These are phyloP conservation scores for Oryzias sinensis DNA, from an alignment of 2,797 vertebrate species.

Conservation along the genomic window DNA sequence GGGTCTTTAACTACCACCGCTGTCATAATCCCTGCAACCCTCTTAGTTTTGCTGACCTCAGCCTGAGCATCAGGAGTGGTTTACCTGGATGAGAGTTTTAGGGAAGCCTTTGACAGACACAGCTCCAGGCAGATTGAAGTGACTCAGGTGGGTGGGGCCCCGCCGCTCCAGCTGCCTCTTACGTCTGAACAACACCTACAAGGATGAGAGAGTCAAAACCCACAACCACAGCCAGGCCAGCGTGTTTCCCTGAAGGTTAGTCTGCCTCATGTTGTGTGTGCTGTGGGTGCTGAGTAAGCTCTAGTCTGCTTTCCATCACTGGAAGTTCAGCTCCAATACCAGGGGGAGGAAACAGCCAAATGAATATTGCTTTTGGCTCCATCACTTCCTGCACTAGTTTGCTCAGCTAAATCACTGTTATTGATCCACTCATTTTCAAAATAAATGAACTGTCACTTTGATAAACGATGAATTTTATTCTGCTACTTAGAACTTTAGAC, in stretches of 20 bases:
- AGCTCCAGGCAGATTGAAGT: slow-evolving; percentile 63
- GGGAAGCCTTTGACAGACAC: slow-evolving; percentile 76
- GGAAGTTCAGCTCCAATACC: slow-evolving; percentile 3
- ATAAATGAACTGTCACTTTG: slow-evolving; percentile 56
- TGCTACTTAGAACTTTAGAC: slow-evolving; percentile 32
- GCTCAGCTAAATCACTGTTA: slow-evolving; percentile 28
- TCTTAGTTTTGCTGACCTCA: slow-evolving; percentile 28
- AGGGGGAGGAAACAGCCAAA: slow-evolving; percentile 19
- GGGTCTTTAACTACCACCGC: slow-evolving; percentile 7
- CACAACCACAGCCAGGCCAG: slow-evolving; percentile 42
- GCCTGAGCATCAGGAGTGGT: slow-evolving; percentile 42
- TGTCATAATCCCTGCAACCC: slow-evolving; percentile 17
- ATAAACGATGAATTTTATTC: slow-evolving; percentile 45
- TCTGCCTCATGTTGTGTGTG: slow-evolving; percentile 11
- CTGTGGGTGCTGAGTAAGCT: slow-evolving; percentile 3
- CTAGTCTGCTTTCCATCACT: slow-evolving; percentile 2
- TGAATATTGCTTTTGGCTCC: slow-evolving; percentile 17
- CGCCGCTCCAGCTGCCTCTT: slow-evolving; percentile 68
- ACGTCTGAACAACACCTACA: slow-evolving; percentile 60
- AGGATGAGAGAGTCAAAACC: slow-evolving; percentile 42
- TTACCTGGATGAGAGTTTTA: slow-evolving; percentile 78
- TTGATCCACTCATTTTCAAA: slow-evolving; percentile 36
- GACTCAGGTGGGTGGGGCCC: slow-evolving; percentile 64
- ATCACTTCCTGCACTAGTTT: slow-evolving; percentile 44
- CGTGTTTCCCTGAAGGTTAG: slow-evolving; percentile 10